Base-by-base conservation (phyloP, 1,140 invertebrate genomes). In the Brachionus paranguensis region DNA sequence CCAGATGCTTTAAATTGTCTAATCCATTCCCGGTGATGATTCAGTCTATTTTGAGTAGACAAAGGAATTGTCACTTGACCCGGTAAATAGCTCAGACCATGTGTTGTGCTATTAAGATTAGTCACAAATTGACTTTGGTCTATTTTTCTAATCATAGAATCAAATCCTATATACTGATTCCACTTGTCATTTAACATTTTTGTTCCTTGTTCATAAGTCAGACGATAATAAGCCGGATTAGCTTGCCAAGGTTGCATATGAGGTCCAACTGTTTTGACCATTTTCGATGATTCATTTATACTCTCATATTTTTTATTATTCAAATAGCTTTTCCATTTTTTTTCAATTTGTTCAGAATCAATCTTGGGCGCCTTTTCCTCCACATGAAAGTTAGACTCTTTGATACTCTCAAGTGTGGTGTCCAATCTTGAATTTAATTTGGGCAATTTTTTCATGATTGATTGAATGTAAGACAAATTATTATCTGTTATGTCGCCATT, bases 21-120 rank as follows among this genome's bases (percentile, higher is more conserved):
- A 12, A 81, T 60, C 78, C 78, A 81, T 24, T 81, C 53, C n/a
- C 78, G 14, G 41, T 81, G 78, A 7, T 81, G 78, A 81, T 81
- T 68, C 2, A 81, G n/a, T 64, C 64, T 43, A 43, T 81, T 60
- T 29, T 81, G 78, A 20, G 78, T 68, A 20, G 53, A 41, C 11
- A 64, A 3, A 33, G 78, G 78, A 43, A 81, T 43, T 37, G 78
- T 68, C 14, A 68, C 27, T 60, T 68, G 53, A 68, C 43, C 29
- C 11, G 76, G 47, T 12, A 79, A 64, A 79, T 37, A 60, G 20
- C 12, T 79, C 14, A 79, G 20, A 17, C 11, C 27, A 64, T 24
- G 33, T 24, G 29, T 60, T 12, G 12, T 29, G 17, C 11, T 47
- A 45, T 20, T 27, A 17, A 20, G 20, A 12, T 53, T 81, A 2